Evolutionary conservation across 2,113 vertebrate species (phyloP).

Genomic region (Anseranas semipalmata): DNA sequence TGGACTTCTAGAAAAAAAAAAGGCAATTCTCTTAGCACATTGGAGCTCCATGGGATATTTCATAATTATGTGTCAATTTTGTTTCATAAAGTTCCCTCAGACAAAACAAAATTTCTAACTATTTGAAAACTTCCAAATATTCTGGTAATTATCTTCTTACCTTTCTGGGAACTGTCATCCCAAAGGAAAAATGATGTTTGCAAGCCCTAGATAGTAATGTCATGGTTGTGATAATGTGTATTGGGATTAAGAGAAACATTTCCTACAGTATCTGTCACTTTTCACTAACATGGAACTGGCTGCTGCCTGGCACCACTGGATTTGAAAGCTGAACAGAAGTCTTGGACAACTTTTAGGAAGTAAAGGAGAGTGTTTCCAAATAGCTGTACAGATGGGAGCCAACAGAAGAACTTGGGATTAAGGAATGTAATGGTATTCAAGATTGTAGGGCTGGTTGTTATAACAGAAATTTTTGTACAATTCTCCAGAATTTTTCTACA

Average conservation of each 20-base stretch:
- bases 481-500: neutral
- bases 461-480: neutral
- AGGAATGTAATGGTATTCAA: neutral
- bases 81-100: neutral
- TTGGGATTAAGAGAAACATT: neutral
- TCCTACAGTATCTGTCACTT: neutral
- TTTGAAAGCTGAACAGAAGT: neutral
- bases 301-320: neutral
- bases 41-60: neutral
- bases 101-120: neutral
- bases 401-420: neutral
- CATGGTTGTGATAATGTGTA: neutral
- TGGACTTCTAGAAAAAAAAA: neutral
- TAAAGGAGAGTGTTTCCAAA: neutral
- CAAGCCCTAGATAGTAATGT: neutral
- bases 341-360: neutral
- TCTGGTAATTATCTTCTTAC: neutral
- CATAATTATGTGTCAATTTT: neutral
- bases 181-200: rapidly evolving
- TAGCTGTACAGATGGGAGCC: neutral
- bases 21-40: neutral
- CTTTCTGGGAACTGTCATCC: neutral
- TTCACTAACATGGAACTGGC: rapidly evolving
- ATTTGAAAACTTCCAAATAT: neutral
- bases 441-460: neutral